Conservation (phyloP, 2,797 vertebrate genomes). For the Rhadinocentrus ornatus region DNA sequence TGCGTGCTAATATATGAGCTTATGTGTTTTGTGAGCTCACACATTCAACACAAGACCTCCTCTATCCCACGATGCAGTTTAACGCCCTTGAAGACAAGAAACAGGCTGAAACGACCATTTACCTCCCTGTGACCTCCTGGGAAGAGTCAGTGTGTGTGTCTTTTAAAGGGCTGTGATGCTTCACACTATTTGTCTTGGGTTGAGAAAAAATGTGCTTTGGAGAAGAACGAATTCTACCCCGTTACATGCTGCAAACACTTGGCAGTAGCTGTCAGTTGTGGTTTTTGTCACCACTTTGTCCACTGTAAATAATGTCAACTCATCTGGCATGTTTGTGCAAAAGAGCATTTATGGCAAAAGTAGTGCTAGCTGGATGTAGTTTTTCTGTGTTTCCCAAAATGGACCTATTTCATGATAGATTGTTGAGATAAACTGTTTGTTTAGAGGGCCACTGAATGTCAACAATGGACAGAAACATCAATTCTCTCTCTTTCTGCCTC, state of each 20-base stretch:
- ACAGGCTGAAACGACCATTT: conserved; percentile 77
- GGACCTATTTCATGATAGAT: conserved; percentile 65
- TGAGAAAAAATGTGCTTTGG: conserved; percentile 70
- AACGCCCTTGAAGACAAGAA: conserved; percentile 79
- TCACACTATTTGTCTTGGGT: conserved; percentile 71
- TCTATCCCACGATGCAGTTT: conserved; percentile 75
- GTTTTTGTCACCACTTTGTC: conserved; percentile 78
- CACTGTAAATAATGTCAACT: conserved; percentile 80
- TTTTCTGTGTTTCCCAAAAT: conserved; percentile 59
- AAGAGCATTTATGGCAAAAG: conserved; percentile 74
- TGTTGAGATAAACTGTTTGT: conserved; percentile 77
- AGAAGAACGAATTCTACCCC: conserved; percentile 69
- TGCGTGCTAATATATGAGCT: conserved; percentile 7
- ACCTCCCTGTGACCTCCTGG: conserved; percentile 77
- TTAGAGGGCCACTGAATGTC: conserved; percentile 78
- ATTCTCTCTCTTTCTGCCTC: conserved; percentile 65
- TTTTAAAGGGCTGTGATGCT: conserved; percentile 40
- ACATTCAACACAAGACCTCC: conserved; percentile 55
- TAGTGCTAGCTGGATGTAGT: conserved; percentile 58
- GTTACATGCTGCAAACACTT: conserved; percentile 70
- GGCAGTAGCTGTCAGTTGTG: conserved; percentile 69
- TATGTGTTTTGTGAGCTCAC: conserved; percentile 24
- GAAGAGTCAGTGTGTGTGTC: conserved; percentile 52
- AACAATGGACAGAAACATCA: conserved; percentile 66
- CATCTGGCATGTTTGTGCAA: conserved; percentile 70